These are phyloP conservation scores for Hipparchia semele DNA, from an alignment of 2,888 invertebrate genomes.

Conservation along the genomic window DNA sequence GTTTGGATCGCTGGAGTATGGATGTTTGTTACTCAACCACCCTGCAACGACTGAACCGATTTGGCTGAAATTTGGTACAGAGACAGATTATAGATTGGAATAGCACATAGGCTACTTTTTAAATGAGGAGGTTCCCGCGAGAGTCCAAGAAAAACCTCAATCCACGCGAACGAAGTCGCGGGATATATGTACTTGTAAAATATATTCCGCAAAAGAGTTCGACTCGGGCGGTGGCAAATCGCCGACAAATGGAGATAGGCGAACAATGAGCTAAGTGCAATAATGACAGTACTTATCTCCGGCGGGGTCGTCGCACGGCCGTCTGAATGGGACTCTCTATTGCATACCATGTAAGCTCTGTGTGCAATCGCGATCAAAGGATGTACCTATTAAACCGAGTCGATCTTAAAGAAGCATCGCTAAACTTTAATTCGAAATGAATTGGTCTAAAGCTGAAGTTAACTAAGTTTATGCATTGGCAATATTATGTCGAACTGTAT, in stretches of 20 bases:
- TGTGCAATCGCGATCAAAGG: conserved; percentile 18
- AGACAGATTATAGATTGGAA: too few relatives aligned
- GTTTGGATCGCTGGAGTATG: too few relatives aligned
- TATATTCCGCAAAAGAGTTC: conserved; percentile 39
- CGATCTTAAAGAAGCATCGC: background rate
- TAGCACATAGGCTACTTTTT: too few relatives aligned
- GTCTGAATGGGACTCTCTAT: conserved; percentile 24
- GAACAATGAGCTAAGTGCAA: conserved; percentile 65
- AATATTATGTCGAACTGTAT: too few relatives aligned
- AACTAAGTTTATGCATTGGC: too few relatives aligned
- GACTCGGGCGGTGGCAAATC: conserved; percentile 51
- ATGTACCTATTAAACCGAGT: background rate
- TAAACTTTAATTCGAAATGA: background rate
- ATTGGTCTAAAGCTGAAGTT: background rate
- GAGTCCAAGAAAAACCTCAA: too few relatives aligned
- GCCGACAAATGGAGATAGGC: conserved; percentile 46
- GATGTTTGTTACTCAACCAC: too few relatives aligned
- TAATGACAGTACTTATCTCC: conserved; percentile 52
- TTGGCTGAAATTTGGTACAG: too few relatives aligned
- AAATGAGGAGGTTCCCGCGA: too few relatives aligned
- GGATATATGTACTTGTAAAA: too few relatives aligned
- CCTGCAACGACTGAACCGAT: too few relatives aligned
- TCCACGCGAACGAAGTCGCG: too few relatives aligned
- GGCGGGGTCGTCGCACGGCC: conserved; percentile 22
- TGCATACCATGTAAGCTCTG: conserved; percentile 10